Base-by-base conservation (phyloP, 1,140 invertebrate species). In the Drosophila nigrodunni region DNA sequence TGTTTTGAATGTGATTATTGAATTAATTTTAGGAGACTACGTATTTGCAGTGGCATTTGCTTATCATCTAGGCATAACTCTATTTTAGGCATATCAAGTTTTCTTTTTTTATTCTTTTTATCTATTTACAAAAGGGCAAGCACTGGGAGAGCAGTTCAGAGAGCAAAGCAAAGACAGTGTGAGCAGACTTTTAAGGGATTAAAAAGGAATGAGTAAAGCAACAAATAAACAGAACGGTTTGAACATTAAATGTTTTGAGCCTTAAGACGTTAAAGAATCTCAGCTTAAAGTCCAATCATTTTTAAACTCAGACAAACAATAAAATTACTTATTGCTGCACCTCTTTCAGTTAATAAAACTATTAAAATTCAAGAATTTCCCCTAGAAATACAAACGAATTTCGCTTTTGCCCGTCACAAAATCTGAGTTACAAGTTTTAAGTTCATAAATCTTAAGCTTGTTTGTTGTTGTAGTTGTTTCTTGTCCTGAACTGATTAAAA, bases 401-500 rank as follows among this genome's bases (percentile, higher is more conserved):
- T 30, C 3, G 25, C 25, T 30, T 30, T 0, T 30, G 3, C 6
- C 25, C 6, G 35, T 3, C 13, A 37, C 41, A 49, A 73, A 59
- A 60, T 59, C 71, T 39, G n/a, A 43, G 47, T 13, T n/a, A 2
- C 43, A 59, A 67, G 46, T 73, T 55, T 41, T 6, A 7, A 49
- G 52, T 65, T 65, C 67, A 78, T 78, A 57, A 83, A 85, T 80
- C 74, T 77, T 57, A 18, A 39, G 47, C 52, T 50, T 25, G 11
- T 60, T 66, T 11, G 10, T 39, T 55, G 7, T 43, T 82, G 70
- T 35, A 30, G 41, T 37, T 60, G 35, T 65, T 69, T 13, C 7
- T 39, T 41, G 37, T 25, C 49, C 15, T 55, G 46, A 86, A 88
- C 82, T 87, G 83, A 87, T 87, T 87, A 87, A 87, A 87, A 87